Percentiles rank a stretch among this genome's conserved stretches.
Conservation (phyloP, 2,797 vertebrate species). For the Cygnus olor region DNA sequence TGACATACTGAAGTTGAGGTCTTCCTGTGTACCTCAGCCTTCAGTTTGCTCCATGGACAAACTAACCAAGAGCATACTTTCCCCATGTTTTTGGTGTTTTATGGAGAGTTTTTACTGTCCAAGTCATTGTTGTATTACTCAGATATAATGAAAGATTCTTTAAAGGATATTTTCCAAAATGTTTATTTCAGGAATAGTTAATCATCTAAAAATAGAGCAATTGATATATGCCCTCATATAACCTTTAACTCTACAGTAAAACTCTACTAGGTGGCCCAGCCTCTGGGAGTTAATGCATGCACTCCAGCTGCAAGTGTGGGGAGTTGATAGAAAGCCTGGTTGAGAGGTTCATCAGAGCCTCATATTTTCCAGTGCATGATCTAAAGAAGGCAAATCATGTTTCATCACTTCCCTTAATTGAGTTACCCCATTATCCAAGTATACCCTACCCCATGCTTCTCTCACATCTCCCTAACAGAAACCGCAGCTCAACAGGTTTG, state of each 20-base stretch:
- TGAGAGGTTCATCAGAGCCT: neutral
- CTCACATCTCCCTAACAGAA: neutral
- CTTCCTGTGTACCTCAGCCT: neutral
- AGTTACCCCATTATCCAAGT: neutral
- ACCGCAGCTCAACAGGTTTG: neutral
- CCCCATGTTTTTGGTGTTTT: neutral
- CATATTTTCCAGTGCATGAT: neutral
- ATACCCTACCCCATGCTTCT: neutral
- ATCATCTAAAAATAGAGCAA: neutral
- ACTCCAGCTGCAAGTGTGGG: neutral
- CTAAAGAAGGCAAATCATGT: neutral
- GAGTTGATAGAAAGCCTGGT: neutral
- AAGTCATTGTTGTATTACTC: neutral
- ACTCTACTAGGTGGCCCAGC: neutral
- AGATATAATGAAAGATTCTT: neutral
- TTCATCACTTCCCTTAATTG: neutral
- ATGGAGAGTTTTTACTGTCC: neutral
- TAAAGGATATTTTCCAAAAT: neutral
- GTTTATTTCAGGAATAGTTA: neutral
- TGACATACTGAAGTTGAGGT: neutral
- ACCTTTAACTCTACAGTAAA: neutral
- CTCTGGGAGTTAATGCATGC: neutral
- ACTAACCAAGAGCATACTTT: neutral
- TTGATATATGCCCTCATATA: neutral
- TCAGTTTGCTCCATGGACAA: neutral